A percentile compares a stretch with the other conserved stretches of the same genome.
phyloP scores from a whole-genome alignment of 2,888 invertebrate genomes.

The Drosophila pegasa region DNA sequence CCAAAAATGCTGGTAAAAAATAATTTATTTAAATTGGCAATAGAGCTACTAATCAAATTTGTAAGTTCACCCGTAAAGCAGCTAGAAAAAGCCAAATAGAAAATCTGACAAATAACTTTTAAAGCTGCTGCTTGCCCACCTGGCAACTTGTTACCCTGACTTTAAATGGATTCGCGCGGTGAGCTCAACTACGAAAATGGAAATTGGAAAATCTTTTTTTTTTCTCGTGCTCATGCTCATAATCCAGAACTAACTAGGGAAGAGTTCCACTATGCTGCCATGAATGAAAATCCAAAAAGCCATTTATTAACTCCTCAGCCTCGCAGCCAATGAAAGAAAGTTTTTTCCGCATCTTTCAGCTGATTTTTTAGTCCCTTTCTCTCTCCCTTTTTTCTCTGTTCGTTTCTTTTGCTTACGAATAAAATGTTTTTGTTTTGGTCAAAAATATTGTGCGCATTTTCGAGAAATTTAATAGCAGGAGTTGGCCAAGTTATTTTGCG shows the following conservation, averaged over 20 bases:
- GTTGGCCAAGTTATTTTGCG: slow-evolving; percentile 16
- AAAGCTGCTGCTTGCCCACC: background rate
- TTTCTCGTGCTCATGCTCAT: background rate
- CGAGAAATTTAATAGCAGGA: slow-evolving; percentile 30
- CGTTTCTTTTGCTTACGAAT: background rate
- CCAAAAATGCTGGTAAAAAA: background rate
- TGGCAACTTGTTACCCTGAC: background rate
- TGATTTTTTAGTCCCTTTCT: background rate
- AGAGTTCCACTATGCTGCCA: background rate
- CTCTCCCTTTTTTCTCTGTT: background rate
- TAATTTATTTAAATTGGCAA: too few species aligned
- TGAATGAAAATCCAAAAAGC: background rate
- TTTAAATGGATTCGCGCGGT: background rate
- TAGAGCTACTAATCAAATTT: too few species aligned
- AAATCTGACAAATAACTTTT: background rate
- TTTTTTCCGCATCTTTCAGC: background rate
- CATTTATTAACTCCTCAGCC: slow-evolving; percentile 2
- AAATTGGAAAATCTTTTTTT: background rate
- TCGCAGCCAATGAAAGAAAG: background rate
- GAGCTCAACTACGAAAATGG: background rate
- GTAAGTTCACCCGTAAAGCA: too few species aligned
- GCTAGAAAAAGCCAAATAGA: too few species aligned
- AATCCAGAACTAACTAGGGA: background rate
- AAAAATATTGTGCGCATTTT: slow-evolving; percentile 24
- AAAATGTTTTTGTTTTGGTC: slow-evolving; percentile 9